These are phyloP conservation scores for Echinops telfairi DNA, from an alignment of 2,113 vertebrate genomes.

Conservation along the genomic window DNA sequence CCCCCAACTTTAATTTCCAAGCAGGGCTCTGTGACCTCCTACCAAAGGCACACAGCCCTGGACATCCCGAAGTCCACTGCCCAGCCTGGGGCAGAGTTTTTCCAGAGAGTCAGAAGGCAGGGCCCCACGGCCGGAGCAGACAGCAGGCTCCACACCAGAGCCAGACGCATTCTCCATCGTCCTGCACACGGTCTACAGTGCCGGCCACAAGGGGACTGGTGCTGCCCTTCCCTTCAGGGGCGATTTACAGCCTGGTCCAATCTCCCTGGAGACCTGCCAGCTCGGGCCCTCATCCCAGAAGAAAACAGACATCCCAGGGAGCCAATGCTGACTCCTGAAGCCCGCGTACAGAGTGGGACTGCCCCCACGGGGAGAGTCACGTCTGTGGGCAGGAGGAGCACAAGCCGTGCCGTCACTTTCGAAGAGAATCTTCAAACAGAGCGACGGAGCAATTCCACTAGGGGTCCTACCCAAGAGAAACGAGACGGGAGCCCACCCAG, in stretches of 20 bases:
- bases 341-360: background rate
- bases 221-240: background rate
- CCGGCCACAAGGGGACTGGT: rapidly evolving
- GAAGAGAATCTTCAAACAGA: too few species aligned
- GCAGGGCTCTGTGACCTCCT: too few species aligned
- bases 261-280: too few species aligned
- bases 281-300: too few species aligned
- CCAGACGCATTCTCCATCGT: too few species aligned
- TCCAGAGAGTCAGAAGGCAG: background rate
- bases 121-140: background rate
- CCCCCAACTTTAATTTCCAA: background rate
- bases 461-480: background rate
- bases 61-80: rapidly evolving
- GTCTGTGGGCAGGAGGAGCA: too few species aligned
- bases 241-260: too few species aligned
- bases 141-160: background rate
- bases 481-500: rapidly evolving
- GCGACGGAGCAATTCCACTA: background rate
- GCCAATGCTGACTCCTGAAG: background rate
- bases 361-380: too few species aligned
- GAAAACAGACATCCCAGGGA: too few species aligned
- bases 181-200: too few species aligned
- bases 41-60: background rate
- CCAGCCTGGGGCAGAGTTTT: background rate
- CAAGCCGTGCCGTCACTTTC: too few species aligned